Conservation (phyloP, 2,888 invertebrate genomes). For the Hemithea aestivaria region DNA sequence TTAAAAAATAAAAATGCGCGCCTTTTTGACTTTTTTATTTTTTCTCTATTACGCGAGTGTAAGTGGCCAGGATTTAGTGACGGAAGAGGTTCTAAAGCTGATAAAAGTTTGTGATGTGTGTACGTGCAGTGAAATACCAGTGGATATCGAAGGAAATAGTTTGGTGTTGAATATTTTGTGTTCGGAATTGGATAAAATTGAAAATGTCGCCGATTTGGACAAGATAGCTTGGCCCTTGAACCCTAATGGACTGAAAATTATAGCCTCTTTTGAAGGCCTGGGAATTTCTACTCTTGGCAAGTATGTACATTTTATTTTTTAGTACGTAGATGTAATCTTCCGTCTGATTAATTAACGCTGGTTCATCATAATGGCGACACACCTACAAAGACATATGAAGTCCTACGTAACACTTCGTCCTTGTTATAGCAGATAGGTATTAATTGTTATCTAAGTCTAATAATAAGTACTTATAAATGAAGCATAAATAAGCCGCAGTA, state of each 20-base stretch:
- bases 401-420: too few species aligned
- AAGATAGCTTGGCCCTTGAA: conserved; percentile 70
- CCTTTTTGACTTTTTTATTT: conserved; percentile 49
- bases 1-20: conserved; percentile 50
- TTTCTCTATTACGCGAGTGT: conserved; percentile 43
- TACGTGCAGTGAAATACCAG: conserved; percentile 68
- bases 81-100: conserved; percentile 38
- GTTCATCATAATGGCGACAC: too few species aligned
- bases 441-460: too few species aligned
- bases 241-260: conserved; percentile 63
- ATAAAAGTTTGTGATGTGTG: conserved; percentile 64
- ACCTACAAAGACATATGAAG: too few species aligned
- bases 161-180: conserved; percentile 69
- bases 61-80: conserved; percentile 43
- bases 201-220: conserved; percentile 61
- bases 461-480: too few species aligned
- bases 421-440: too few species aligned
- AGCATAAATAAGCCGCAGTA: too few species aligned
- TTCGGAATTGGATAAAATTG: conserved; percentile 58
- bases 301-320: conserved; percentile 44
- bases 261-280: conserved; percentile 64
- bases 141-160: conserved; percentile 56
- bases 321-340: too few species aligned
- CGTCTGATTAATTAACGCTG: too few species aligned
- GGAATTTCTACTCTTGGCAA: conserved; percentile 64